Conservation (phyloP, 2,113 vertebrate species). For the Desmodus rotundus region DNA sequence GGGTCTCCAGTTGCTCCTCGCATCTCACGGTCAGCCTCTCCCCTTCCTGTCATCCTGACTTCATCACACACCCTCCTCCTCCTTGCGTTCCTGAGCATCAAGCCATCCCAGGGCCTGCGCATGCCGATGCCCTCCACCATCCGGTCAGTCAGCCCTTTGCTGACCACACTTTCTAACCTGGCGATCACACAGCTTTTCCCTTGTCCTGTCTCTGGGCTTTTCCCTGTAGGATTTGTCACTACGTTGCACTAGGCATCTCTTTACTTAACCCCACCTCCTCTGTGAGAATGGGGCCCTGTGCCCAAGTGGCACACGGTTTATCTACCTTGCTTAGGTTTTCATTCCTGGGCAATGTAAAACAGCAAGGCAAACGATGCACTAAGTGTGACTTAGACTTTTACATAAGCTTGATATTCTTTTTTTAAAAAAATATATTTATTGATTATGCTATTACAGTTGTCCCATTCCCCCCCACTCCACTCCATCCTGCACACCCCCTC, state of each 20-base stretch:
- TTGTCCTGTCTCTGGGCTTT: not conserved
- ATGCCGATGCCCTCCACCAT: not conserved
- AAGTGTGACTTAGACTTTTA: not conserved
- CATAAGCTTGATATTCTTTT: not conserved
- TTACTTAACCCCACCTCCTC: not conserved
- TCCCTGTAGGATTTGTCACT: not conserved
- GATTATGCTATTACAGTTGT: no score
- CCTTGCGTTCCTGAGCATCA: not conserved
- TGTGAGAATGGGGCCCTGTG: not conserved
- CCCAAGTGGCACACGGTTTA: not conserved
- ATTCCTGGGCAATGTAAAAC: not conserved
- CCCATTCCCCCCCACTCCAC: no score
- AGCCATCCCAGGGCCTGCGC: not conserved
- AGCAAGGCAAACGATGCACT: not conserved
- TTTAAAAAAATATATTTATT: no score
- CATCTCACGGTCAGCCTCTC: not conserved
- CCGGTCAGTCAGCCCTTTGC: not conserved
- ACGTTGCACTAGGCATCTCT: not conserved
- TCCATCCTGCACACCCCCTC: no score
- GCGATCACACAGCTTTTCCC: not conserved
- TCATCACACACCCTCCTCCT: not conserved
- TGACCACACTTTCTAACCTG: not conserved
- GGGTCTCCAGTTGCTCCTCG: not conserved
- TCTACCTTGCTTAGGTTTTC: not conserved
- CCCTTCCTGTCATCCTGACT: no score